A percentile compares a stretch with the other conserved stretches of the same genome.
phyloP scores from a whole-genome alignment of 2,888 invertebrate genomes.

The Nesidiocoris tenuis region DNA sequence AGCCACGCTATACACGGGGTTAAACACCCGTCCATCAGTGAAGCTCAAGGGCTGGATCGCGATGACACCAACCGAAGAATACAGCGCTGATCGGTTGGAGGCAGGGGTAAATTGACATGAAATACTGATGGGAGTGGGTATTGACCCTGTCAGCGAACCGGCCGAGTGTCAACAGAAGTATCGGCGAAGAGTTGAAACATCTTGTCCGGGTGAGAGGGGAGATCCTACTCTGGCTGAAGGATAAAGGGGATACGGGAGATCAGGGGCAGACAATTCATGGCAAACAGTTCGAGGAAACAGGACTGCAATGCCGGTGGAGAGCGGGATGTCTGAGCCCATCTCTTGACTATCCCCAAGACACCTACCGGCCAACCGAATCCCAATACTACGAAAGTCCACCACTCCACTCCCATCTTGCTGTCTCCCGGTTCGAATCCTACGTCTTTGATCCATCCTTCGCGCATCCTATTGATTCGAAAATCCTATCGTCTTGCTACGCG shows the following conservation, averaged over 20 bases:
- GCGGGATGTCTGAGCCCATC: not conserved
- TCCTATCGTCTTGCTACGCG: not conserved
- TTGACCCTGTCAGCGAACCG: slow-evolving; percentile 5
- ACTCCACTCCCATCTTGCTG: not conserved
- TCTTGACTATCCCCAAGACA: not conserved
- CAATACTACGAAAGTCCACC: not conserved
- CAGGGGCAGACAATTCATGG: not conserved
- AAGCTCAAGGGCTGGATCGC: too few species aligned
- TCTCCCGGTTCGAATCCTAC: not conserved
- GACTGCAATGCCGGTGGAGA: not conserved
- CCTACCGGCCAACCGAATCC: not conserved
- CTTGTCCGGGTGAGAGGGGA: not conserved
- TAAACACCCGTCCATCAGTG: too few species aligned
- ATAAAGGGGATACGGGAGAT: not conserved
- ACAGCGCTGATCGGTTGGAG: not conserved
- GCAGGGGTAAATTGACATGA: not conserved
- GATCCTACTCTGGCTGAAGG: not conserved
- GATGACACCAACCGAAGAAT: not conserved
- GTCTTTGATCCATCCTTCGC: not conserved
- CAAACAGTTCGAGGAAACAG: not conserved
- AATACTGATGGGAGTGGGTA: slow-evolving; percentile 7
- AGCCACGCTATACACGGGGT: too few species aligned
- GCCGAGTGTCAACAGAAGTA: not conserved
- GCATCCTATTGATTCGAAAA: not conserved
- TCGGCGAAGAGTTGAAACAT: not conserved